Conservation (phyloP, 1,140 invertebrate species). For the Aphaenogaster floridana region DNA sequence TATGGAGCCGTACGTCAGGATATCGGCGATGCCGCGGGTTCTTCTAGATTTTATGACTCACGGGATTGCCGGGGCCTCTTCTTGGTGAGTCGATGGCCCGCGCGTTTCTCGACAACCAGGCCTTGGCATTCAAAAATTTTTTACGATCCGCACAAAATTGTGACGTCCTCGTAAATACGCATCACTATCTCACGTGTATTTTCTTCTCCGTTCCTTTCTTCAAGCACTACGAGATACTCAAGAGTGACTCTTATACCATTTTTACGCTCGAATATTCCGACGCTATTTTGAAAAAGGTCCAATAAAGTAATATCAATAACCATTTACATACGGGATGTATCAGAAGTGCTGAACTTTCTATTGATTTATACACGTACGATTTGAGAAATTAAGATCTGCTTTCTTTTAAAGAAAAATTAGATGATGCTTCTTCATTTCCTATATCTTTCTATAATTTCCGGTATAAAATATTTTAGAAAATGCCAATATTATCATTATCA, state of each 20-base stretch:
- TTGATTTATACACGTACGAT: conserved; percentile 1
- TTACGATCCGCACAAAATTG: conserved; percentile 20
- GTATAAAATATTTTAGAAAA: not conserved
- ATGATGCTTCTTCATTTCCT: not conserved
- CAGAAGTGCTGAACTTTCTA: conserved; percentile 2
- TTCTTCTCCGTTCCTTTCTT: not conserved
- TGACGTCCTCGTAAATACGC: conserved; percentile 61
- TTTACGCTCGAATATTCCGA: conserved; percentile 10
- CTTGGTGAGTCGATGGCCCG: not conserved
- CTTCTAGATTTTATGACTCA: conserved; percentile 73
- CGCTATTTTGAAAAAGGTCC: conserved; percentile 5
- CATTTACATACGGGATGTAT: not conserved
- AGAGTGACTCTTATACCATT: not conserved
- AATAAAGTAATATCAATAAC: conserved; percentile 42
- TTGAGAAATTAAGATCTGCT: not conserved
- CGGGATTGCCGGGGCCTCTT: conserved; percentile 27
- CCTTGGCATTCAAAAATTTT: conserved; percentile 38
- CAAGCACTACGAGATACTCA: not conserved
- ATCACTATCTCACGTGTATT: not conserved
- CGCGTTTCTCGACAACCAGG: not conserved
- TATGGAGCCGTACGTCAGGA: conserved; percentile 72
- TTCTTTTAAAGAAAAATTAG: not conserved
- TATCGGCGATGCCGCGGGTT: conserved; percentile 69
- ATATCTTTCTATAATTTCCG: not conserved
- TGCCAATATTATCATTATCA: not conserved